A percentile compares a stretch with the other conserved stretches of the same genome.
These are phyloP conservation scores for Amphipyra tragopoginis DNA, from an alignment of 2,888 invertebrate genomes.

Conservation along the genomic window DNA sequence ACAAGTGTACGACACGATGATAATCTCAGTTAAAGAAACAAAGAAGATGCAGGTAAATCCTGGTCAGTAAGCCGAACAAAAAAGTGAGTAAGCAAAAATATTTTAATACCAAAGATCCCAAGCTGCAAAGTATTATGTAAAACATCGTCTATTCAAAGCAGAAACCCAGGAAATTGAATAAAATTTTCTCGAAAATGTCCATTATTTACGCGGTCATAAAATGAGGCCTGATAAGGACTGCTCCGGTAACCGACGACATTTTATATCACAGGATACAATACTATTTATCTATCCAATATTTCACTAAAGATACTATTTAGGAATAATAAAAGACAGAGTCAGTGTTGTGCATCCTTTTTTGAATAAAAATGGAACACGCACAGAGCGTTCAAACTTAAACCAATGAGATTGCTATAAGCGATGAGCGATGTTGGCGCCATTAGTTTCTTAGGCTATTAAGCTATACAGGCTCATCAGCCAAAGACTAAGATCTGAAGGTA, in stretches of 20 bases:
- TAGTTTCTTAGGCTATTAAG: too few species aligned
- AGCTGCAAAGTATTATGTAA: slow-evolving; percentile 50
- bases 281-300: slow-evolving; percentile 68
- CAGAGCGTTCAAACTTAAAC: neutral
- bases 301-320: slow-evolving; percentile 54
- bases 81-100: slow-evolving; percentile 22
- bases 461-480: too few species aligned
- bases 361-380: slow-evolving; percentile 26
- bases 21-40: too few species aligned
- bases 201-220: slow-evolving; percentile 72
- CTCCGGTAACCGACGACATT: slow-evolving; percentile 49
- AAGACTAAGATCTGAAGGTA: too few species aligned
- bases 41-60: too few species aligned
- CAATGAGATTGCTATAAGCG: too few species aligned
- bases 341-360: slow-evolving; percentile 28
- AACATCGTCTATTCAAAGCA: slow-evolving; percentile 54
- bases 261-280: slow-evolving; percentile 58
- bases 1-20: too few species aligned
- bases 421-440: too few species aligned
- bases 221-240: slow-evolving; percentile 63
- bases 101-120: slow-evolving; percentile 22
- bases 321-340: slow-evolving; percentile 43
- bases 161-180: slow-evolving; percentile 61
- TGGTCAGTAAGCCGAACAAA: neutral
- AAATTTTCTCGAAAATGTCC: slow-evolving; percentile 57